Base-by-base conservation (phyloP, 2,797 vertebrate genomes). In the Sebastes ruberrimus region DNA sequence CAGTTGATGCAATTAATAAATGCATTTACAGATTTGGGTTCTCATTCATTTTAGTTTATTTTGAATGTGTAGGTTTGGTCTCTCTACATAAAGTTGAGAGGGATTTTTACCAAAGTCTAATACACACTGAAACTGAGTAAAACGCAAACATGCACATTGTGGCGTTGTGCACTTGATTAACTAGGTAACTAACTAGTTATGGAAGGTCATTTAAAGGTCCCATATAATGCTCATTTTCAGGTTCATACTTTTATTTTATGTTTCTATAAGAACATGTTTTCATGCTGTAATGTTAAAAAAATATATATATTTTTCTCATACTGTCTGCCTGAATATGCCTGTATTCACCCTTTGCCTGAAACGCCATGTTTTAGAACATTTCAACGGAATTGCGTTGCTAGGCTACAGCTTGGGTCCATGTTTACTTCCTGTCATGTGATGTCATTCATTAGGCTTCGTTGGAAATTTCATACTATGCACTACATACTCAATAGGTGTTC, bases 311-410 rank as follows among this genome's bases (percentile, higher is more conserved):
- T 27, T 4, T 6, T 28, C 14, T 42, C 42, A 16, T 18, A 7
- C 14, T 46, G 42, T 18, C 42, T 46, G 42, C 1, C 0, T 18
- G 42, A 46, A 46, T 46, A 46, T 46, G 0, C 14, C 42, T 46
- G 2, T 18, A 18, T 46, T 46, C 14, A 46, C 38, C 14, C 38
- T 16, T 0, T 0, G 14, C 0, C 42, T 42, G 38, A 42, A 11
- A 42, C 0, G 38, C 38, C 1, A 1, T 42, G 38, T 16, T 42
- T 42, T 42, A 42, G 0, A 42, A 3, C 38, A 42, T 42, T 42
- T 16, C 38, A 42, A 16, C 25, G 1, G 38, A 16, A 42, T 16
- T 42, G 38, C 35, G 0, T 38, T 38, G 35, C 14, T 46, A 46
- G 42, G 16, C 42, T 0, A 46, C 42, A 46, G 16, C 42, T 18